Conservation (phyloP, 2,888 invertebrate genomes). For the Mythimna lalbum region DNA sequence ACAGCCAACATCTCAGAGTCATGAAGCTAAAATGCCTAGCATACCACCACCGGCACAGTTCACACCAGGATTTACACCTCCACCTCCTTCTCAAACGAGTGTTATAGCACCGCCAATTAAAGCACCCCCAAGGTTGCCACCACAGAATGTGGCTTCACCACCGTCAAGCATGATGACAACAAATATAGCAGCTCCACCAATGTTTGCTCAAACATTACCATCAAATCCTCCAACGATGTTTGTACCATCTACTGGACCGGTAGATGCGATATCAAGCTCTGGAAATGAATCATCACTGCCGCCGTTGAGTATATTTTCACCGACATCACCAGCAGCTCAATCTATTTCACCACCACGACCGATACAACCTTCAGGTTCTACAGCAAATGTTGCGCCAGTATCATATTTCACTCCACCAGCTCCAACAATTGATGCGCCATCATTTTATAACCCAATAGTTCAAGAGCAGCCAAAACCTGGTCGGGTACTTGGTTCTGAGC, state of each 20-base stretch:
- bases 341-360: conserved; percentile 22
- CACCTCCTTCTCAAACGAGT: conserved; percentile 26
- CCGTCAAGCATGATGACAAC: conserved; percentile 4
- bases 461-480: conserved; percentile 18
- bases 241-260: conserved; percentile 31
- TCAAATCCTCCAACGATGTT: conserved; percentile 30
- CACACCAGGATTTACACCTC: conserved; percentile 34
- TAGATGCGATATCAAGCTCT: conserved; percentile 19
- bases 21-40: conserved; percentile 30
- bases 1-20: conserved; percentile 18
- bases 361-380: conserved; percentile 15
- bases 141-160: conserved; percentile 28
- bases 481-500: conserved; percentile 57
- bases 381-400: conserved; percentile 15
- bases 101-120: conserved; percentile 35
- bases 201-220: conserved; percentile 41
- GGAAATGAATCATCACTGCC: conserved; percentile 17
- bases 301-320: conserved; percentile 29
- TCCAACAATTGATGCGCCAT: conserved; percentile 50
- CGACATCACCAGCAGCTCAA: conserved; percentile 10
- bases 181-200: conserved; percentile 38
- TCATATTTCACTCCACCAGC: conserved; percentile 20
- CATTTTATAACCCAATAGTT: conserved; percentile 64
- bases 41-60: conserved; percentile 35
- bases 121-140: conserved; percentile 16